Conservation (phyloP, 37 sponge, comb jelly and placozoan species). For the Ianthella basta region DNA sequence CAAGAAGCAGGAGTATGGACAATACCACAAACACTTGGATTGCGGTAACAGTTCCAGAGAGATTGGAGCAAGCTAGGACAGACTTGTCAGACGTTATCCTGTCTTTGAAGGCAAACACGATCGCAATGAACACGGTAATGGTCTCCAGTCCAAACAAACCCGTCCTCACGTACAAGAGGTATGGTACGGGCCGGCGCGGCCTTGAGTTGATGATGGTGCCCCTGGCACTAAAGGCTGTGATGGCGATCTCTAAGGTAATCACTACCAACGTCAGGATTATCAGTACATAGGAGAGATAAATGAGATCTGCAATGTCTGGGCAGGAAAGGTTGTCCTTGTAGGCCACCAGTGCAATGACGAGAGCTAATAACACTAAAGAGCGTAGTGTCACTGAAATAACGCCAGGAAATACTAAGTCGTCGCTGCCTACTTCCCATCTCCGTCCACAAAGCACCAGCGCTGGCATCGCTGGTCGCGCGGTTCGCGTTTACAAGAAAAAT, state of each 20-base stretch:
- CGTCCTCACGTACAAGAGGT: conserved; percentile 63
- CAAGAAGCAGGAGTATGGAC: conserved; percentile 36
- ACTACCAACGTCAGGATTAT: conserved; percentile 31
- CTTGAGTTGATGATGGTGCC: conserved; percentile 63
- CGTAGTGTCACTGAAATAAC: conserved; percentile 30
- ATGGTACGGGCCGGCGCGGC: conserved; percentile 47
- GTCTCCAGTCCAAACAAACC: conserved; percentile 48
- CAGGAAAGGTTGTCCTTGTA: conserved; percentile 51
- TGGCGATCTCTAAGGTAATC: conserved; percentile 8
- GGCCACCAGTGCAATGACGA: conserved; percentile 40
- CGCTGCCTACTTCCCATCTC: conserved; percentile 80
- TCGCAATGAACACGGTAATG: conserved; percentile 50
- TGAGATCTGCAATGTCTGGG: conserved; percentile 37
- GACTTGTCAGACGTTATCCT: not conserved
- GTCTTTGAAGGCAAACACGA: conserved; percentile 53
- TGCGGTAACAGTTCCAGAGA: conserved; percentile 24
- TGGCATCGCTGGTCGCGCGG: conserved; percentile 61
- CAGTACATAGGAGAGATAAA: conserved; percentile 33
- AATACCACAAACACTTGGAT: conserved; percentile 47
- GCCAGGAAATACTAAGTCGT: conserved; percentile 78
- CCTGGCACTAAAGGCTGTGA: conserved; percentile 57
- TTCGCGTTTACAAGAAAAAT: too few relatives aligned
- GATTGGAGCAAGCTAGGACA: conserved; percentile 40
- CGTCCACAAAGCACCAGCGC: conserved; percentile 69
- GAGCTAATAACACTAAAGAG: conserved; percentile 35